These are phyloP conservation scores for Meles meles DNA, from an alignment of 2,113 vertebrate genomes.

Conservation along the genomic window DNA sequence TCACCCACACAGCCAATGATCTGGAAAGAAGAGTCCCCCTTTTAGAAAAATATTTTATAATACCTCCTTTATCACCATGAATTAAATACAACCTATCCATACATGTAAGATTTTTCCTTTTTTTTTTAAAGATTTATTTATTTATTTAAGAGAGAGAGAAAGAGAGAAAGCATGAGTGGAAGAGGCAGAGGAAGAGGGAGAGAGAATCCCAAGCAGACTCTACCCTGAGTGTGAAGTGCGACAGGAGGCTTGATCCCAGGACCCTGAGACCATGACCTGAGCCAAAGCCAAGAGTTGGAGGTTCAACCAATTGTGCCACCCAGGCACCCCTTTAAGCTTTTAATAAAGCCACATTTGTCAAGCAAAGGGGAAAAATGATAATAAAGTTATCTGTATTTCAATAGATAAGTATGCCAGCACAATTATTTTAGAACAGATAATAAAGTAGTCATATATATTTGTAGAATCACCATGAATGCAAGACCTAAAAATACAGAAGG, in stretches of 20 bases:
- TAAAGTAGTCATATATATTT: neutral
- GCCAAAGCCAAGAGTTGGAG: neutral
- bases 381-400: constrained; percentile 20
- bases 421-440: neutral
- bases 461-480: neutral
- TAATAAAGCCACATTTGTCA: neutral
- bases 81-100: neutral
- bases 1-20: neutral
- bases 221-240: neutral
- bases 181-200: neutral
- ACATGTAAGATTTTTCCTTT: neutral
- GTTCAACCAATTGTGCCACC: neutral
- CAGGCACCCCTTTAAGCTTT: neutral
- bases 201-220: neutral
- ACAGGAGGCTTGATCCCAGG: neutral
- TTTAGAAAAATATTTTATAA: constrained; percentile 7
- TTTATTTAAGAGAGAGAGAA: neutral
- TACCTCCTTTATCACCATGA: neutral
- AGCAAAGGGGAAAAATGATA: constrained; percentile 9
- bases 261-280: neutral
- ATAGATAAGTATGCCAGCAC: neutral
- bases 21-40: neutral
- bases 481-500: neutral
- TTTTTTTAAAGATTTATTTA: neutral
- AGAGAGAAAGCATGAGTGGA: neutral